Evolutionary conservation across 2,888 invertebrate genomes (phyloP).

Genomic region (Drosophila quinaria): DNA sequence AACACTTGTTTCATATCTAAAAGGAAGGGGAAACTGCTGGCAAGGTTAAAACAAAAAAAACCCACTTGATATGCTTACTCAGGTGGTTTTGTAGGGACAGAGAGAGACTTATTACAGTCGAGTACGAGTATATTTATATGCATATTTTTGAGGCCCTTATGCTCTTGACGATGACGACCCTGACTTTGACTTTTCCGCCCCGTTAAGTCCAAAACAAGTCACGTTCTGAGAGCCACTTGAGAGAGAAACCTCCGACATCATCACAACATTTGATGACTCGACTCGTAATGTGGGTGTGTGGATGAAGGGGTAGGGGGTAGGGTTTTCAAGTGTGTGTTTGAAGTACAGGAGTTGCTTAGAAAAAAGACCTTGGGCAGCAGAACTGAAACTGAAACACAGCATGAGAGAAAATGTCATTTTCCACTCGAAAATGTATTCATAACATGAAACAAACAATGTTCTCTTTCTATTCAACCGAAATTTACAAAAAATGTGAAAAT

Average conservation of each 20-base stretch:
- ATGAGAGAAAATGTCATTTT: constrained; percentile 6
- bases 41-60: constrained; percentile 38
- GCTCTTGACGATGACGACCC: constrained; percentile 52
- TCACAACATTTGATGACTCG: constrained; percentile 37
- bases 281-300: constrained; percentile 13
- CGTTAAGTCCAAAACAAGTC: constrained; percentile 56
- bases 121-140: constrained; percentile 25
- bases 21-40: constrained; percentile 9
- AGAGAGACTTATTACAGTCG: constrained; percentile 22
- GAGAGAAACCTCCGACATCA: constrained; percentile 22
- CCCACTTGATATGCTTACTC: constrained; percentile 43
- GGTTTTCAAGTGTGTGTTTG: constrained; percentile 27
- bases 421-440: constrained; percentile 43
- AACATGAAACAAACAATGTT: constrained; percentile 15
- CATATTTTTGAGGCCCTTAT: constrained; percentile 13
- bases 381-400: background rate
- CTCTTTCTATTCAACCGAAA: constrained; percentile 39
- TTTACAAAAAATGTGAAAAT: constrained; percentile 33
- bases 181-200: constrained; percentile 71
- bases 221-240: constrained; percentile 60
- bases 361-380: constrained; percentile 57
- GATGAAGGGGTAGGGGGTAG: constrained; percentile 20
- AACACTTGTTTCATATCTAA: background rate
- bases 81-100: constrained; percentile 14
- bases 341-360: constrained; percentile 47